These are phyloP conservation scores for Bombus superbus DNA, from an alignment of 1,140 invertebrate species.

Conservation along the genomic window DNA sequence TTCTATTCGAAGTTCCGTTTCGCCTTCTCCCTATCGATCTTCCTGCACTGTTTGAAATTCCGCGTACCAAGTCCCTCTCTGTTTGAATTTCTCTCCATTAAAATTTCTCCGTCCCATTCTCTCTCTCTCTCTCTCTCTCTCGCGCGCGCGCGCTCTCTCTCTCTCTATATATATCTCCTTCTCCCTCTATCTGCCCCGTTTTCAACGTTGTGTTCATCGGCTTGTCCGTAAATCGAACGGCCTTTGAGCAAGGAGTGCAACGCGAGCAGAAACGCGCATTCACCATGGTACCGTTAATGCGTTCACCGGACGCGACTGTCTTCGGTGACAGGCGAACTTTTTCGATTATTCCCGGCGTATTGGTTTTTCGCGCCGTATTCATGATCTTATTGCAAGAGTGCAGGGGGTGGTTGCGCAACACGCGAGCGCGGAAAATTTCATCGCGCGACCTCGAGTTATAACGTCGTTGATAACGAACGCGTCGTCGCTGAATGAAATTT, in stretches of 20 bases:
- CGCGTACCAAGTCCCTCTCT: background rate
- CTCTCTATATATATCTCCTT: too few species aligned
- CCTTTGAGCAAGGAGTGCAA: background rate
- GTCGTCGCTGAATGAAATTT: background rate
- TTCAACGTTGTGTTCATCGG: constrained; percentile 54
- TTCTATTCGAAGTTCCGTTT: background rate
- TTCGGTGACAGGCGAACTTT: constrained; percentile 45
- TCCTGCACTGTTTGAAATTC: background rate
- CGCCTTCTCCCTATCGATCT: constrained; percentile 2
- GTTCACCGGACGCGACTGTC: constrained; percentile 32
- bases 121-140: background rate
- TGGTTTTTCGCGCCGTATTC: background rate
- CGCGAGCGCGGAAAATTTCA: constrained; percentile 2
- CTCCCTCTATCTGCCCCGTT: too few species aligned
- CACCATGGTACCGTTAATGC: background rate
- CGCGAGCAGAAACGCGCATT: constrained; percentile 46
- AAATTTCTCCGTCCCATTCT: background rate
- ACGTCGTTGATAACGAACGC: background rate
- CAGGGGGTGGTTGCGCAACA: too few species aligned
- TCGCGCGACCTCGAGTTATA: background rate
- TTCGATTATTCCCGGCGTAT: constrained; percentile 47
- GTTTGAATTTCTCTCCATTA: constrained; percentile 30
- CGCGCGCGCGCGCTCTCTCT: background rate
- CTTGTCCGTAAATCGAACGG: constrained; percentile 65
- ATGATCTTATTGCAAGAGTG: background rate